These are phyloP conservation scores for Metacarcinus magister DNA, from an alignment of 2,888 invertebrate genomes.

Conservation along the genomic window DNA sequence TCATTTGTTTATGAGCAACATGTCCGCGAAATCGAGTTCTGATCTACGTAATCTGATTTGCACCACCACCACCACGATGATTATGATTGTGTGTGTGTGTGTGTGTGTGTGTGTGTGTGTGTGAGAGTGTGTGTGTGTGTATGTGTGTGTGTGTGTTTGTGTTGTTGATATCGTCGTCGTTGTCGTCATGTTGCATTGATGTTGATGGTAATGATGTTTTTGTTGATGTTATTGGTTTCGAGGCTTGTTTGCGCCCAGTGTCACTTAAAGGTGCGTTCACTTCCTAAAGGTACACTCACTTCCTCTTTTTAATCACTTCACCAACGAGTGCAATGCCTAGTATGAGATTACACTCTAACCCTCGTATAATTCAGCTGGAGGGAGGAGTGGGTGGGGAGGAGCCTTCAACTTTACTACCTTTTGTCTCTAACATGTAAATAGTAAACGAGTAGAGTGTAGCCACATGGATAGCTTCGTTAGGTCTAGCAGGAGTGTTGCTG, in stretches of 20 bases:
- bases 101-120: conserved; percentile 19
- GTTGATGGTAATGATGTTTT: not conserved
- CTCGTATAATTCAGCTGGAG: no score
- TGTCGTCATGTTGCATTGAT: not conserved
- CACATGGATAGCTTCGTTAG: no score
- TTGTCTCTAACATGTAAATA: no score
- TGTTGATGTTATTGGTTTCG: not conserved
- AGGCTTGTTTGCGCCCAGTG: not conserved
- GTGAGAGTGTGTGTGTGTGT: not conserved
- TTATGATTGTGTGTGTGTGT: not conserved
- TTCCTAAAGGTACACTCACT: no score
- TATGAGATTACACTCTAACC: no score
- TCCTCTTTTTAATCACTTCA: not conserved
- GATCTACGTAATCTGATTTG: not conserved
- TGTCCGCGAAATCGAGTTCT: not conserved
- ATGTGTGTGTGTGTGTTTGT: not conserved
- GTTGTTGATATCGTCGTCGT: no score
- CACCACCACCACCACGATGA: not conserved
- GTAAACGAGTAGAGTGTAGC: no score
- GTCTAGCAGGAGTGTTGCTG: no score
- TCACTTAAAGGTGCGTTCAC: not conserved
- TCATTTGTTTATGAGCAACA: not conserved
- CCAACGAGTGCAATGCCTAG: no score
- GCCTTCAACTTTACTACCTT: no score
- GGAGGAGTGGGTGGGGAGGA: no score